A percentile compares a stretch with the other conserved stretches of the same genome.
Evolutionary conservation across 2,797 vertebrate species (phyloP).

Genomic region (Varecia variegata): DNA sequence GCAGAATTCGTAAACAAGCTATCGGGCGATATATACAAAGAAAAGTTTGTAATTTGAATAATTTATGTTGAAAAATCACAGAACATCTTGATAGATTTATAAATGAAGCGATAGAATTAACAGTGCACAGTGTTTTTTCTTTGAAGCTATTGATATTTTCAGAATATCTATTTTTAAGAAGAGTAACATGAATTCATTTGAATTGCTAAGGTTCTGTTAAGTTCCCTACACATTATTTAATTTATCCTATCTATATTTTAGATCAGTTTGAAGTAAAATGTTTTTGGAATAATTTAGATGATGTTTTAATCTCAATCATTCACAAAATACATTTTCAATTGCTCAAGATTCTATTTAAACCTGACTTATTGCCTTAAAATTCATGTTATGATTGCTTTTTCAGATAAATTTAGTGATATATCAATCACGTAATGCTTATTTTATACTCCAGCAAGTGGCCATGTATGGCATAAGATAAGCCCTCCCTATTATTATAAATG

Average conservation of each 20-base stretch:
- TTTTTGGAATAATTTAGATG: background rate
- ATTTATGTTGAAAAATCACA: slow-evolving; percentile 33
- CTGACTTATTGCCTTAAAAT: background rate
- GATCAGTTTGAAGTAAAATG: background rate
- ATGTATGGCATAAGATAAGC: background rate
- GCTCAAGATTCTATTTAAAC: background rate
- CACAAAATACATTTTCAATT: background rate
- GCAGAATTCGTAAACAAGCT: slow-evolving; percentile 64
- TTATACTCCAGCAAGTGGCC: background rate
- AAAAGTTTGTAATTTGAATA: slow-evolving; percentile 12
- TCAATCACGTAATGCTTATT: background rate
- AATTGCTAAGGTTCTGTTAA: background rate
- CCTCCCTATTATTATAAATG: background rate
- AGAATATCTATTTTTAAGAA: slow-evolving; percentile 15
- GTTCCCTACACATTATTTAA: background rate
- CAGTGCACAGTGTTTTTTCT: background rate
- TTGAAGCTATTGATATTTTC: slow-evolving; percentile 21
- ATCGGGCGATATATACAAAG: slow-evolving; percentile 28
- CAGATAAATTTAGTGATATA: background rate
- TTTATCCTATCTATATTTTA: background rate
- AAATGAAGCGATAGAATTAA: slow-evolving; percentile 14
- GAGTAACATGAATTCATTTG: background rate
- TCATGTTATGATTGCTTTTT: background rate
- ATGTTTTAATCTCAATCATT: background rate
- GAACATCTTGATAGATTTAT: background rate